These are phyloP conservation scores for Ischnura elegans DNA, from an alignment of 2,888 invertebrate species.

Conservation along the genomic window DNA sequence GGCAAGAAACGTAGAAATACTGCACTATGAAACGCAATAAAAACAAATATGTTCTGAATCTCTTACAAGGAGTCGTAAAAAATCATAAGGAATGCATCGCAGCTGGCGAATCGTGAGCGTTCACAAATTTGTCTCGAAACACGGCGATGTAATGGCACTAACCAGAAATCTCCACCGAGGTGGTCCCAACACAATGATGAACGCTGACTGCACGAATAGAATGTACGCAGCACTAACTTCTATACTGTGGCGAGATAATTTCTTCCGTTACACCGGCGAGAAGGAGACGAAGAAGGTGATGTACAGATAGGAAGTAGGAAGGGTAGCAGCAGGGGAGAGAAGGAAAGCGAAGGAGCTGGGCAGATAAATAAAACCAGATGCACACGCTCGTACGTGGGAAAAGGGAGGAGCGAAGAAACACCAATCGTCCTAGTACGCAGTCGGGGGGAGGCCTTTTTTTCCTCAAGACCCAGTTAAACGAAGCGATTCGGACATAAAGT, in stretches of 20 bases:
- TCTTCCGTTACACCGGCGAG: not conserved
- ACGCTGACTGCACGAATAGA: no score
- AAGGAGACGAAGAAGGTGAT: not conserved
- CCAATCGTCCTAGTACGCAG: not conserved
- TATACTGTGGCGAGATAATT: not conserved
- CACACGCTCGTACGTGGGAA: no score
- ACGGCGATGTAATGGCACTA: not conserved
- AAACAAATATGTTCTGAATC: not conserved
- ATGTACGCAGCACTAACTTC: not conserved
- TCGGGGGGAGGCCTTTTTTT: not conserved
- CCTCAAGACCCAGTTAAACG: not conserved
- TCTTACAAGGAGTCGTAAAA: not conserved
- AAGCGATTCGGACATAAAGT: slow-evolving; percentile 19
- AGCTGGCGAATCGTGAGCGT: not conserved
- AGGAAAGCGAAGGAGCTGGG: not conserved
- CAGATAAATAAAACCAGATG: not conserved
- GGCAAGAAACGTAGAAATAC: not conserved
- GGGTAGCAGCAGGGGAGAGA: not conserved
- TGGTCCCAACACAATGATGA: not conserved
- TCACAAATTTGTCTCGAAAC: not conserved
- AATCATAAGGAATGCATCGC: not conserved
- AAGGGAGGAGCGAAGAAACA: not conserved
- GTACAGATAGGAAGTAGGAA: not conserved
- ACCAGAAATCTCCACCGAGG: not conserved
- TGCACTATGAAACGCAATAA: not conserved